Conservation (phyloP, 2,888 invertebrate genomes). For the Petrolisthes manimaculis region DNA sequence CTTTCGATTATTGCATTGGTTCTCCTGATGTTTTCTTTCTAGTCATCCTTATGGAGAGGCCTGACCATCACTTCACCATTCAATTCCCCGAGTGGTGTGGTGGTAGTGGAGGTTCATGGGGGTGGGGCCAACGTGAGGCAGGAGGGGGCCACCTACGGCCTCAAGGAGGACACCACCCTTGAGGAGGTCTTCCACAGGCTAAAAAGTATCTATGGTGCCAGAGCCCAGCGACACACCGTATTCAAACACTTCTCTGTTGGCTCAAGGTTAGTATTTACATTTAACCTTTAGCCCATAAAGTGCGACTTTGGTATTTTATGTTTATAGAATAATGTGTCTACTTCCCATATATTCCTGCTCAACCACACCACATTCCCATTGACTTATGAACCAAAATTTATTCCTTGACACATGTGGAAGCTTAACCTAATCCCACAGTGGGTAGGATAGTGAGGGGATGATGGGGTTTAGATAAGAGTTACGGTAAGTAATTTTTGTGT, state of each 20-base stretch:
- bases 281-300: too few relatives aligned
- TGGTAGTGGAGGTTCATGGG: conserved; percentile 55
- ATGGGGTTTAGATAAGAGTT: too few relatives aligned
- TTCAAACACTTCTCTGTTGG: conserved; percentile 47
- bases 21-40: neutral
- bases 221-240: conserved; percentile 52
- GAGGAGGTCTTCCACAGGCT: conserved; percentile 48
- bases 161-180: conserved; percentile 56
- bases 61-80: conserved; percentile 61
- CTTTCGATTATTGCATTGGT: neutral
- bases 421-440: too few relatives aligned
- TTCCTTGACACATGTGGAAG: too few relatives aligned
- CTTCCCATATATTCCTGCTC: too few relatives aligned
- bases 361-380: too few relatives aligned
- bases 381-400: too few relatives aligned
- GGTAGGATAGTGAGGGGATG: too few relatives aligned
- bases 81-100: conserved; percentile 43
- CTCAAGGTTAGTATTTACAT: conserved; percentile 24
- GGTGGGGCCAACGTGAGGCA: conserved; percentile 51
- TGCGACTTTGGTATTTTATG: too few relatives aligned
- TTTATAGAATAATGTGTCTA: too few relatives aligned
- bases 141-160: conserved; percentile 51
- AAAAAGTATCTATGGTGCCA: conserved; percentile 46
- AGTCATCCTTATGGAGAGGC: conserved; percentile 59
- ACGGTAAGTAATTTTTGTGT: too few relatives aligned